These are phyloP conservation scores for Diachrysia chrysitis DNA, from an alignment of 2,888 invertebrate species.

Conservation along the genomic window DNA sequence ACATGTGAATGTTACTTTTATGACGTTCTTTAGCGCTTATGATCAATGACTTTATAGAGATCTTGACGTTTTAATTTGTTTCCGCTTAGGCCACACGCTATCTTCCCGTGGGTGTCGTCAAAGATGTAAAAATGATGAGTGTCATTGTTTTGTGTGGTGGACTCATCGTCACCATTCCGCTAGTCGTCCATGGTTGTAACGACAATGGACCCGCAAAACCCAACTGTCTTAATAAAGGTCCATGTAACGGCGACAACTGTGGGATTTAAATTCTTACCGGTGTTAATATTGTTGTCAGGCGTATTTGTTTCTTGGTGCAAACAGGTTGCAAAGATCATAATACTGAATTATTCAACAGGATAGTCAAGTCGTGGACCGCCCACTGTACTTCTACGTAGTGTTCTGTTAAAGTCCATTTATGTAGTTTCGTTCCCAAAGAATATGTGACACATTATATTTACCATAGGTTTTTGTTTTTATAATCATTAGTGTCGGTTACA, in stretches of 20 bases:
- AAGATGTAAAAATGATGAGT: not conserved
- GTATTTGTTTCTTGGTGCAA: slow-evolving; percentile 32
- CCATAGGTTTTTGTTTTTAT: slow-evolving; percentile 31
- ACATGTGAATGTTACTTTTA: slow-evolving; percentile 52
- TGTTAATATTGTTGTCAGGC: slow-evolving; percentile 26
- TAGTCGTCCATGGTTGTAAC: not conserved
- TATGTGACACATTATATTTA: slow-evolving; percentile 33
- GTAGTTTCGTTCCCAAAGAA: slow-evolving; percentile 19
- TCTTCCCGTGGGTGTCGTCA: slow-evolving; percentile 3
- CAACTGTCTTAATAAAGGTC: slow-evolving; percentile 3
- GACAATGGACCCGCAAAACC: not conserved
- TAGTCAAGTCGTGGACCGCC: slow-evolving; percentile 38
- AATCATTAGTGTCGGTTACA: slow-evolving; percentile 55
- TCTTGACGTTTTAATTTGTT: slow-evolving; percentile 36
- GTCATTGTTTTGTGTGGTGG: not conserved
- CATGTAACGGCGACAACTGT: slow-evolving; percentile 9
- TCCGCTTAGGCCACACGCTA: slow-evolving; percentile 2
- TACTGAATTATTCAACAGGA: slow-evolving; percentile 52
- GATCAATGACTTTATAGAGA: slow-evolving; percentile 40
- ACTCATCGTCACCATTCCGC: not conserved
- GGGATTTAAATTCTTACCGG: slow-evolving; percentile 1
- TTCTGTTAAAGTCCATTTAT: slow-evolving; percentile 13
- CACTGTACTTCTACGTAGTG: slow-evolving; percentile 33
- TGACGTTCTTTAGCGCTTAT: slow-evolving; percentile 46
- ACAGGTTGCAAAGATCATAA: slow-evolving; percentile 47